Conservation (phyloP, 2,888 invertebrate species). For the Sphaerophoria rueppellii region DNA sequence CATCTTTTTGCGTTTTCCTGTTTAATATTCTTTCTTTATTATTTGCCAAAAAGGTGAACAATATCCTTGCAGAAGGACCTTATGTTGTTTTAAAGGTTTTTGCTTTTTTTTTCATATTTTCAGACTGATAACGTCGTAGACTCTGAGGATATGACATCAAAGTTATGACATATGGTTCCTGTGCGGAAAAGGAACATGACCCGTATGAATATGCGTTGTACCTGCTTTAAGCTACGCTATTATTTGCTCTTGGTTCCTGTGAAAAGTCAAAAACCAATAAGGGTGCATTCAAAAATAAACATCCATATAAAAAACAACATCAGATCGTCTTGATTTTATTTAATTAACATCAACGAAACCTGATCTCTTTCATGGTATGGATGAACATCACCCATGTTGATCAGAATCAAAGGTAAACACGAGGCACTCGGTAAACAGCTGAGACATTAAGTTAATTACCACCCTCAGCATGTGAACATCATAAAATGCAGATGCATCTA, state of each 20-base stretch:
- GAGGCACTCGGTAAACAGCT: conserved; percentile 60
- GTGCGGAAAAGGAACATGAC: conserved; percentile 49
- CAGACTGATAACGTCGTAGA: neutral
- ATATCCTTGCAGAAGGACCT: conserved; percentile 36
- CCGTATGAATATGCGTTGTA: conserved; percentile 56
- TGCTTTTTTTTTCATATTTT: conserved; percentile 35
- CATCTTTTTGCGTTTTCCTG: conserved; percentile 57
- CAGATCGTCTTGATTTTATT: conserved; percentile 43
- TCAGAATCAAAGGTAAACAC: conserved; percentile 34
- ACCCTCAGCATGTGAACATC: conserved; percentile 27
- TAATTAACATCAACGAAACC: conserved; percentile 59
- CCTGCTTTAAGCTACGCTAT: conserved; percentile 15
- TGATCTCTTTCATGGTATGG: conserved; percentile 42
- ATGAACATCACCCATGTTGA: neutral
- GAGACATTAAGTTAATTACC: conserved; percentile 60
- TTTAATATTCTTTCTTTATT: conserved; percentile 21
- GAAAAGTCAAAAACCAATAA: conserved; percentile 46
- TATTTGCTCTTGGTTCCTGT: conserved; percentile 20
- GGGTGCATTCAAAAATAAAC: conserved; percentile 36
- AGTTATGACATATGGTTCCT: conserved; percentile 62
- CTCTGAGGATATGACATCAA: conserved; percentile 43
- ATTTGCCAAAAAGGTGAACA: conserved; percentile 16
- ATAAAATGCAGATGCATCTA: conserved; percentile 56
- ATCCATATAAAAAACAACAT: neutral
- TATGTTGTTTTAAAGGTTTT: conserved; percentile 17